Conservation (phyloP, 2,113 vertebrate species). For the Kryptolebias marmoratus region DNA sequence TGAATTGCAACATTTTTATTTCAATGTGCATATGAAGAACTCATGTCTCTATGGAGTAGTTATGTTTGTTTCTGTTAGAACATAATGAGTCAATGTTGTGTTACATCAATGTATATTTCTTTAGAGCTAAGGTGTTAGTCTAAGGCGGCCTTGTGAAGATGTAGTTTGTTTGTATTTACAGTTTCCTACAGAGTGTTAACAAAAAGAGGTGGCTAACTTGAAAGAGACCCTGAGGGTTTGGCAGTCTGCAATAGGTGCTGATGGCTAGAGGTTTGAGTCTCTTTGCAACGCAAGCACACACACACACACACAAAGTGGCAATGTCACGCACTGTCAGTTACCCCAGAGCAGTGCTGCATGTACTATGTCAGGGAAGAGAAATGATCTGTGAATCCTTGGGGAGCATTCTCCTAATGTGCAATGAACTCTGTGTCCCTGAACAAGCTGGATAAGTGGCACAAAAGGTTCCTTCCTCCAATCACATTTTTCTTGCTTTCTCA, state of each 20-base stretch:
- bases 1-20: background rate
- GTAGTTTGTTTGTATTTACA: slow-evolving; percentile 28
- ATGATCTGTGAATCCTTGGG: slow-evolving; percentile 77
- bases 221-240: slow-evolving; percentile 42
- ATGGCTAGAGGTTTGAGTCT: slow-evolving; percentile 37
- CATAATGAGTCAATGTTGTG: background rate
- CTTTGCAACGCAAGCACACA: slow-evolving; percentile 27
- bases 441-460: slow-evolving; percentile 68
- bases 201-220: slow-evolving; percentile 30
- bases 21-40: background rate
- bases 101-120: slow-evolving; percentile 1
- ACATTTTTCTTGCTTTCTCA: slow-evolving; percentile 19
- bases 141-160: slow-evolving; percentile 18
- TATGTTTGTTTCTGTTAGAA: background rate
- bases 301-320: slow-evolving; percentile 22
- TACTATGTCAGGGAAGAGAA: slow-evolving; percentile 78
- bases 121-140: slow-evolving; percentile 12
- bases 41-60: too few relatives aligned
- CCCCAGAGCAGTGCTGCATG: slow-evolving; percentile 68
- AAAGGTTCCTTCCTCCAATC: slow-evolving; percentile 42
- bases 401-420: slow-evolving; percentile 74
- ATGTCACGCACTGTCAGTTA: slow-evolving; percentile 61
- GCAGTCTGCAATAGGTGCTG: slow-evolving; percentile 51
- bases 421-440: slow-evolving; percentile 68
- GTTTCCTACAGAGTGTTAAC: slow-evolving; percentile 33